Base-by-base conservation (phyloP, 2,797 vertebrate species). In the Anguilla megastoma region DNA sequence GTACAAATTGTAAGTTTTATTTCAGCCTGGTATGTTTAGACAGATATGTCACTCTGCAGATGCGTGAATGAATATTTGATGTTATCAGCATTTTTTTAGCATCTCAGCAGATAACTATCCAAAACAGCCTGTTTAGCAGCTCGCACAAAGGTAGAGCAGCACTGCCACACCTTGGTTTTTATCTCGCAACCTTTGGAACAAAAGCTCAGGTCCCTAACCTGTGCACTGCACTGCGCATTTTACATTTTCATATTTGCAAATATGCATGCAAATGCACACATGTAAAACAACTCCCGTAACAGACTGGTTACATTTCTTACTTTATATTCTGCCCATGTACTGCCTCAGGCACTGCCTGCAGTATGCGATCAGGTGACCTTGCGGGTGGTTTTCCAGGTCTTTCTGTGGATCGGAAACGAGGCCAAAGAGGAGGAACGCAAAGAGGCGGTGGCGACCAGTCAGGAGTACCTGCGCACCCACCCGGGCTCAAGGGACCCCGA, bases 391-490 rank as follows among this genome's bases (percentile, higher is more conserved):
- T 82, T 79, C 82, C 89, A 98, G 97, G 91, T 98, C 80, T 96
- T 98, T 91, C 88, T 98, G 30, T 98, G 97, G 97, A 93, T 97
- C 2, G 97, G 97, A 12, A 94, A 93, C 4, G 95, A 97, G 3
- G 96, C 98, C 27, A 97, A 97, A 12, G 95, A 95, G 10, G 89
- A 84, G 0, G 98, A 98, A 90, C 96, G 94, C 87, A 94, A 95
- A 89, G 94, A 95, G 36, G 93, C 96, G 0, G 87, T 97, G 84
- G 33, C 84, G 0, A 97, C 95, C 0, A 96, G 96, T 88, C 94
- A 95, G 86, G 97, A 98, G 58, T 98, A 98, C 88, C 95, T 98
- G 89, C 90, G 86, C 33, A 97, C 97, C 5, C 97, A 98, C 86
- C 98, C 98, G 0, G 95, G 96, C 0, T 89, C 91, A 89, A 94